phyloP scores from a whole-genome alignment of 2,888 invertebrate genomes.

The Athalia cordata region DNA sequence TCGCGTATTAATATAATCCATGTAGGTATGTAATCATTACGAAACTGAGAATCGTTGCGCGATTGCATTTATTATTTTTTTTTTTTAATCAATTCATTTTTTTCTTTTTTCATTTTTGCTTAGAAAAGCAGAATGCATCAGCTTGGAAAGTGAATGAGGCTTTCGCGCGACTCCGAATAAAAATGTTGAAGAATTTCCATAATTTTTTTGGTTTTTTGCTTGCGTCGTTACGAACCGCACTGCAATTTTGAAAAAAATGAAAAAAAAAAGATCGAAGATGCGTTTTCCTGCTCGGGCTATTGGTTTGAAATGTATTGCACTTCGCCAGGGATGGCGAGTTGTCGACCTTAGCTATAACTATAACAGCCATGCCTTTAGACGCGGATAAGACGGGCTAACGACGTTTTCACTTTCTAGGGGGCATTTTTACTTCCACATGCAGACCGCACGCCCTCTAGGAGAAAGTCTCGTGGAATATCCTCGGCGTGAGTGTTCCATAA shows the following conservation, averaged over 20 bases:
- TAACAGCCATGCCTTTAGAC: slow-evolving; percentile 12
- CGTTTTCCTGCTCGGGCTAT: too few relatives aligned
- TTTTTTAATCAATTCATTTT: too few relatives aligned
- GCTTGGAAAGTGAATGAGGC: too few relatives aligned
- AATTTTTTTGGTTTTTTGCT: too few relatives aligned
- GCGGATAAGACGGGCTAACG: slow-evolving; percentile 26
- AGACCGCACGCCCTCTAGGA: slow-evolving; percentile 40
- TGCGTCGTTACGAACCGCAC: too few relatives aligned
- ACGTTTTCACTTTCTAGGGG: slow-evolving; percentile 42
- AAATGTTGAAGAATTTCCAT: too few relatives aligned
- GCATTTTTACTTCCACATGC: slow-evolving; percentile 43
- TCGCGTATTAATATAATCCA: neutral
- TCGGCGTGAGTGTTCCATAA: slow-evolving; percentile 33
- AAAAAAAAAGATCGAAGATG: too few relatives aligned
- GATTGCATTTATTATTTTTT: too few relatives aligned
- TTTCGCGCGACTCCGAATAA: too few relatives aligned
- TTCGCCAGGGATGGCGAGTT: slow-evolving; percentile 28
- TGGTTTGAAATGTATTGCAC: neutral
- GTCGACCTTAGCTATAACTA: slow-evolving; percentile 24
- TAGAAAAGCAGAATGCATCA: too few relatives aligned
- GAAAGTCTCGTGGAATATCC: slow-evolving; percentile 39
- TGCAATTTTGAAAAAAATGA: too few relatives aligned
- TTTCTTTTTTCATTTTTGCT: too few relatives aligned
- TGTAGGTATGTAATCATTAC: neutral
- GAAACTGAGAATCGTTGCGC: neutral